Conservation (phyloP, 2,113 vertebrate genomes). For the Gallinago jamesoni region DNA sequence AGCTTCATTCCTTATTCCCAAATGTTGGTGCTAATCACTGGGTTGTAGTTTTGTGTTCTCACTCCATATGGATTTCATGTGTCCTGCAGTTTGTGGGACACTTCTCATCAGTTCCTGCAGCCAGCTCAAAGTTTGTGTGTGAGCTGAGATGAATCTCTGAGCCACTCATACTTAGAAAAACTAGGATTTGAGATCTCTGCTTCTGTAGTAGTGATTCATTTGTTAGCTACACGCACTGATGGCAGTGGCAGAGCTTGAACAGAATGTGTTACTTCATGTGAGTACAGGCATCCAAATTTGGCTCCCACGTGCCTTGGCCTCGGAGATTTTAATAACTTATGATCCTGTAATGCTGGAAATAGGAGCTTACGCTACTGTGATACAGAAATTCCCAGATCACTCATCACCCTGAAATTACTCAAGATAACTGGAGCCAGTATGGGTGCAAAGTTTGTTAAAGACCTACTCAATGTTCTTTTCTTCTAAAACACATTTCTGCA, state of each 20-base stretch:
- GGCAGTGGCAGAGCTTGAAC: conserved; percentile 25
- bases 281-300: conserved; percentile 41
- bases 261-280: conserved; percentile 49
- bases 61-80: neutral
- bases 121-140: neutral
- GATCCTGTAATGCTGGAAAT: conserved; percentile 39
- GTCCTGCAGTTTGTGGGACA: neutral
- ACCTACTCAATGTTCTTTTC: conserved; percentile 7
- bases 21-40: neutral
- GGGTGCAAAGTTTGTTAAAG: conserved; percentile 23
- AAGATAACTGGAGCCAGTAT: neutral
- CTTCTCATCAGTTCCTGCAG: neutral
- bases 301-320: conserved; percentile 15
- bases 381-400: conserved; percentile 43
- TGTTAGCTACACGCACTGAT: conserved; percentile 37
- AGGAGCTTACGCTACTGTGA: neutral
- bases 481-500: conserved; percentile 3
- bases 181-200: neutral
- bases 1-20: neutral
- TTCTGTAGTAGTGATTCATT: conserved; percentile 54
- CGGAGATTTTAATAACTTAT: conserved; percentile 28
- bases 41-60: neutral
- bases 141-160: neutral
- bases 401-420: neutral
- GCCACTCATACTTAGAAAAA: neutral